Conservation (phyloP, 2,888 invertebrate genomes). For the Odontomyia ornata region DNA sequence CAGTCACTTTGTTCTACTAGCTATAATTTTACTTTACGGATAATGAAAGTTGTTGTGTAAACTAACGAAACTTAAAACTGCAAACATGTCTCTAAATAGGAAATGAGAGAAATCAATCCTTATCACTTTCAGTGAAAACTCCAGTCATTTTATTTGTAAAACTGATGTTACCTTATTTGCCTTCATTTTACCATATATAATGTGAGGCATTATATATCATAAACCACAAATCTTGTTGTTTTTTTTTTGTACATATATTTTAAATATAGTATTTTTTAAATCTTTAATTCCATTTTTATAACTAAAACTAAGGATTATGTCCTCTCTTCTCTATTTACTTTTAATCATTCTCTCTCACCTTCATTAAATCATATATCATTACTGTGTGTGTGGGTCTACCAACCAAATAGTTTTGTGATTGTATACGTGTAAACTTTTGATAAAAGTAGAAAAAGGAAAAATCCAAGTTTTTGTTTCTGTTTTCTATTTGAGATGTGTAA, state of each 20-base stretch:
- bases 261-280: conserved; percentile 39
- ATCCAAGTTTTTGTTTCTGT: not conserved
- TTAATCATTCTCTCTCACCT: not conserved
- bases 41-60: not conserved
- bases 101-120: conserved; percentile 15
- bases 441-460: conserved; percentile 31
- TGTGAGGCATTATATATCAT: conserved; percentile 37
- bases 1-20: not conserved
- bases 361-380: not conserved
- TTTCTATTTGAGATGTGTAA: not conserved
- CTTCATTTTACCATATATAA: conserved; percentile 31
- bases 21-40: not conserved
- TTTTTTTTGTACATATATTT: conserved; percentile 48
- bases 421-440: too few species aligned
- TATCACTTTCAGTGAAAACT: conserved; percentile 18
- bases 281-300: conserved; percentile 45
- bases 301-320: conserved; percentile 23
- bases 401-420: not conserved
- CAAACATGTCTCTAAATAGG: conserved; percentile 16
- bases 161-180: not conserved
- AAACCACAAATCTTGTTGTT: conserved; percentile 50
- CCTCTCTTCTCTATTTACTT: not conserved
- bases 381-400: not conserved
- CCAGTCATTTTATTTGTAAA: conserved; percentile 29
- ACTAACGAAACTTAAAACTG: conserved; percentile 16